phyloP scores from a whole-genome alignment of 37 sponge, comb jelly and placozoan species.

The Geodia barretti region DNA sequence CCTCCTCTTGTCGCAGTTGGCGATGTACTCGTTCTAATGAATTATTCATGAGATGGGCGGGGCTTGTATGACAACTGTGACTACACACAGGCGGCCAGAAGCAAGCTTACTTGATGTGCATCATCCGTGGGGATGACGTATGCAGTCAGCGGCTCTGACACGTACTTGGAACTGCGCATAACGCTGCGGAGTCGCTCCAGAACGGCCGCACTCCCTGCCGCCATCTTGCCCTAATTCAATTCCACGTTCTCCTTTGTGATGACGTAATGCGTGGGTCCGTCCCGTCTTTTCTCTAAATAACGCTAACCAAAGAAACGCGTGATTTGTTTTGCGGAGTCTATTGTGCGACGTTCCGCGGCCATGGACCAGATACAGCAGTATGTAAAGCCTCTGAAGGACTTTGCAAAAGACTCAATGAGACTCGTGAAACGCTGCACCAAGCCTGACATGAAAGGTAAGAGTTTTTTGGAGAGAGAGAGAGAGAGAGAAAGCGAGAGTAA shows the following conservation, averaged over 20 bases:
- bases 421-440: conserved; percentile 96
- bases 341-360: neutral
- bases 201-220: no score
- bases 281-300: no score
- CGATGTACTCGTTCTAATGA: conserved; percentile 96
- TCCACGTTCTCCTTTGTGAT: no score
- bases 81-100: neutral
- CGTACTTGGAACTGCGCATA: neutral
- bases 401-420: conserved; percentile 93
- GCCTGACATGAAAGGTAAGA: conserved; percentile 94
- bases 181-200: conserved; percentile 12
- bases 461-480: no score
- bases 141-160: conserved; percentile 35
- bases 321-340: neutral
- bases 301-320: no score
- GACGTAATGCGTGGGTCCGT: no score
- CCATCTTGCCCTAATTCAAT: no score
- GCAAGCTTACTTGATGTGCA: conserved; percentile 74
- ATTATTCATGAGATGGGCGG: neutral
- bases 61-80: neutral
- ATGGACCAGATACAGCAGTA: conserved; percentile 67
- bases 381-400: conserved; percentile 82
- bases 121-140: conserved; percentile 95
- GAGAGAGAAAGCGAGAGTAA: no score
- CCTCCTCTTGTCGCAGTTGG: conserved; percentile 85